Evolutionary conservation across 2,113 vertebrate genomes (phyloP).

Genomic region (Panurus biarmicus): DNA sequence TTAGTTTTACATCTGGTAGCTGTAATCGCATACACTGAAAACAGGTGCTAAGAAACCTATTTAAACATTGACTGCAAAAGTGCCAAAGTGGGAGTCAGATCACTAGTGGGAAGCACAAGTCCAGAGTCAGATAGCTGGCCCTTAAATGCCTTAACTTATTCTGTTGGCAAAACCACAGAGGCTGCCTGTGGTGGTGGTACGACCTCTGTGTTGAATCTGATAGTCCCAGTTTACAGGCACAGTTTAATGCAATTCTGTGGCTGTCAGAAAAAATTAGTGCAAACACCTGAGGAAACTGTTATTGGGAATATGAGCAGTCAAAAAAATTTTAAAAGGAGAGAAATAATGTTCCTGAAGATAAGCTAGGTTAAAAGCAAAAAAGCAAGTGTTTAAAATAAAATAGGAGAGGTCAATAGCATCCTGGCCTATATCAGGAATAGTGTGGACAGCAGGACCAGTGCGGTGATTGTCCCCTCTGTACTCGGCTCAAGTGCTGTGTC

Average conservation of each 20-base stretch:
- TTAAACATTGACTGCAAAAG: background rate
- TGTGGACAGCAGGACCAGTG: background rate
- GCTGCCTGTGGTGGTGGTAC: background rate
- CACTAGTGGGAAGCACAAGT: background rate
- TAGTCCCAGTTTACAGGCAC: background rate
- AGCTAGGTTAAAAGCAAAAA: background rate
- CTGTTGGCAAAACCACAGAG: background rate
- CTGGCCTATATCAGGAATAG: background rate
- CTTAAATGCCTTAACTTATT: background rate
- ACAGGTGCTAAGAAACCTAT: background rate
- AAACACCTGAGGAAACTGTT: background rate
- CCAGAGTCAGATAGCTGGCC: background rate
- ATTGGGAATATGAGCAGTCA: background rate
- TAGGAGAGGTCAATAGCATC: background rate
- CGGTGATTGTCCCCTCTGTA: background rate
- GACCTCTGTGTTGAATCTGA: background rate
- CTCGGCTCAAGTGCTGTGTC: fast-evolving
- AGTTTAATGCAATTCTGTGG: background rate
- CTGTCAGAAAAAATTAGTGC: background rate
- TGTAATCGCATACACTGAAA: background rate
- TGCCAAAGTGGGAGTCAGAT: background rate
- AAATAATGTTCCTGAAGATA: background rate
- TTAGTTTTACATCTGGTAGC: background rate
- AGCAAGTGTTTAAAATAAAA: background rate
- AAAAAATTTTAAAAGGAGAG: background rate